Evolutionary conservation across 2,113 vertebrate genomes (phyloP), one percentile per base, ranked within the genome.

Genomic region (Lampris megalopsis): DNA sequence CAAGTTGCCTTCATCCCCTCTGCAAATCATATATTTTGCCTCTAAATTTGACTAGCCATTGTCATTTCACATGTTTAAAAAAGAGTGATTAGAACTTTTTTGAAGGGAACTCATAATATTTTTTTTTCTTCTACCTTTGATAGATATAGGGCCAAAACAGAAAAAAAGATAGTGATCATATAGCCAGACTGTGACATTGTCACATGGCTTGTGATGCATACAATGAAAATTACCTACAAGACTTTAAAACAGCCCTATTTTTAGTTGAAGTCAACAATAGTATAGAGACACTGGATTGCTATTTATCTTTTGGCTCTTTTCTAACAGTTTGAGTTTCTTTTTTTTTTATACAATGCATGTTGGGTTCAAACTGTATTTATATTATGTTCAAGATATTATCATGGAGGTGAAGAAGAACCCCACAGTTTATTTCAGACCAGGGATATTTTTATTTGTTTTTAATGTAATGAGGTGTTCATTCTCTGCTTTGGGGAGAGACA

Each of bases 381-480:
- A 50, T 2, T 38, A 86, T 24, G 52, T 57, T 63, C 47, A 5
- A 58, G 59, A 66, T 5, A 42, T 71, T 24, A 54, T 50, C 73
- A 42, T 63, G 59, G 63, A 85, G 67, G 6, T 58, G 65, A 79
- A 77, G 45, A 79, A 69, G 42, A 60, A 56, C 40, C 74, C 80
- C 77, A 62, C 75, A 56, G 73, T 70, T 88, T 89, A 89, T 95
- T 94, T 93, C 89, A 86, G 93, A 57, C 11, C 87, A 69, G 69
- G 86, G 82, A 91, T 91, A 90, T 92, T 89, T 91, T 24, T 24
- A 24, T 24, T 24, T 86, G 89, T 94, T 92, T 94, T 94, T 88
- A 94, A 93, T 74, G 60, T 90, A 90, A 64, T 48, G 84, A 91
- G 84, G 89, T 90, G 80, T 67, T 85, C 66, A 60, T 77, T 79